Base-by-base conservation (phyloP, 2,888 invertebrate species). In the Tridacna crocea region DNA sequence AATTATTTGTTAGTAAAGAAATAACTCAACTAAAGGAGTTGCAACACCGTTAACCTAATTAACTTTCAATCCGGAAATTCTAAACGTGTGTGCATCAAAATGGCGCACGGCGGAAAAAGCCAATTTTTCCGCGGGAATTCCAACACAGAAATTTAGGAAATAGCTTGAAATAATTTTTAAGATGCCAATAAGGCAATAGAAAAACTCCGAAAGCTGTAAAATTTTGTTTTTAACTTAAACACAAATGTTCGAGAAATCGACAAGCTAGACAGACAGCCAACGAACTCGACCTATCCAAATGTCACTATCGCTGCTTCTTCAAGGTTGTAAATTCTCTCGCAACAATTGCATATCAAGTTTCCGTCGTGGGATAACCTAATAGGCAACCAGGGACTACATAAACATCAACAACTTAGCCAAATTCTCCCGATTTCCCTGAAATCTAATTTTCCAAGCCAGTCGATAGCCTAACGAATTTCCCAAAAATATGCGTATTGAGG, bases 401-500 rank as follows among this genome's bases (percentile, higher is more conserved):
- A 36, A 36, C 8, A 36, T 36, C 36, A 36, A 36, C 36, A 36
- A 36, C 36, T 36, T 36, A 36, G 36, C 36, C 36, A 36, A 36
- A 24, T 27, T 63, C 24, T 27, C 24, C 12, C 63, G 26, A 27
- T 27, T 27, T 24, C 19, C 24, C 63, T 26, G 27, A 63, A 12
- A 27, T 27, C 63, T 63, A 63, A 63, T 27, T 26, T 63, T 15
- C 63, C 26, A 63, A 63, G 63, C 26, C 19, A 11, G 63, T 15
- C 63, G 63, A 63, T 22, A 63, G 60, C 27, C 26, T 26, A 24
- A 17, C 27, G 8, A 27, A 27, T 27, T 63, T 63, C 27, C 26
- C 63, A 26, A 63, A 63, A 63, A 63, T 26, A 27, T 63, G 63
- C 63, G 26, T 63, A 26, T 63, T 17, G 36, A 63, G 63, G 63